These are phyloP conservation scores for Eumacrocentrus americanus DNA, from an alignment of 2,888 invertebrate genomes.

Conservation along the genomic window DNA sequence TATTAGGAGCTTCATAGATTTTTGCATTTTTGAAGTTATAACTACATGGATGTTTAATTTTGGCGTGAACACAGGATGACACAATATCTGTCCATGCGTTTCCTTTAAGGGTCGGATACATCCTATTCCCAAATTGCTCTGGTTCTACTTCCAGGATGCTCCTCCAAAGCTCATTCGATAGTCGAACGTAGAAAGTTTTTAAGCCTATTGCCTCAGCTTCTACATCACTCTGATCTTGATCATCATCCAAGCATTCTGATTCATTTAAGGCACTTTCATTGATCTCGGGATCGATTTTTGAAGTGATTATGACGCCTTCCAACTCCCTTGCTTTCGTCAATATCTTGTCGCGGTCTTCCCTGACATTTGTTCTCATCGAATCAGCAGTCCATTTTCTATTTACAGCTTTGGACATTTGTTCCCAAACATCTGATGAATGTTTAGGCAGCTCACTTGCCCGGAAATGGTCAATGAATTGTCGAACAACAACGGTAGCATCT, in stretches of 20 bases:
- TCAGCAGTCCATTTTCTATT: slow-evolving; percentile 1
- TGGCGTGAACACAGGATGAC: slow-evolving; percentile 7
- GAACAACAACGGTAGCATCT: neutral
- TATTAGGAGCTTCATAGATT: neutral
- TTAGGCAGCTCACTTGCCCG: neutral
- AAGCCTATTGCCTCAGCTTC: too few species aligned
- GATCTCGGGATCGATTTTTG: too few species aligned
- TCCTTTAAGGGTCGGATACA: neutral
- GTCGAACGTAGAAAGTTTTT: too few species aligned
- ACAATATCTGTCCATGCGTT: slow-evolving; percentile 21
- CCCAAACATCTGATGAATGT: slow-evolving; percentile 7
- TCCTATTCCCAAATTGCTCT: too few species aligned
- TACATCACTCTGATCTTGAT: too few species aligned
- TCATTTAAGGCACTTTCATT: too few species aligned
- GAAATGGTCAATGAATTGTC: neutral
- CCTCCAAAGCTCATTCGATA: too few species aligned
- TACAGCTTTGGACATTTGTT: slow-evolving; percentile 4
- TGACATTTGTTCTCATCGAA: neutral
- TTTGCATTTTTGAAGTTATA: slow-evolving; percentile 19
- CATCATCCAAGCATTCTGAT: too few species aligned
- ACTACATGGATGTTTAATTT: slow-evolving; percentile 18
- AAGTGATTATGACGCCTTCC: too few species aligned
- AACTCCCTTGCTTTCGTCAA: too few species aligned
- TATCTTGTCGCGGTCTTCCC: too few species aligned
- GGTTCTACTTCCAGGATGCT: too few species aligned